phyloP scores from a whole-genome alignment of 2,888 invertebrate species.

The Platycheirus rosarum region DNA sequence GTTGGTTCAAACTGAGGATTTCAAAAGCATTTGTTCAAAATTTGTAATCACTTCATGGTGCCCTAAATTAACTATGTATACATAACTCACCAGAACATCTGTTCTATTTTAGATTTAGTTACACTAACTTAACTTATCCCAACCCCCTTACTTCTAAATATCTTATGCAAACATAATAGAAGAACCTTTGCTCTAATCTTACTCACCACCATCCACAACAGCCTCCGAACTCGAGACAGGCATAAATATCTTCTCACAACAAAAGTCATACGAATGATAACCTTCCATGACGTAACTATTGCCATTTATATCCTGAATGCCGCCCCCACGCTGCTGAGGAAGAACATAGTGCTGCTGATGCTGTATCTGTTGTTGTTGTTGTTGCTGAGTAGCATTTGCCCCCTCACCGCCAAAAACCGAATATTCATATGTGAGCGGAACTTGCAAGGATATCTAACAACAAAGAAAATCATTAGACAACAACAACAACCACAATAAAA shows the following conservation, averaged over 20 bases:
- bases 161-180: not conserved
- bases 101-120: too few species aligned
- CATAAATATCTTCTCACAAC: constrained; percentile 68
- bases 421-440: constrained; percentile 64
- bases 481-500: too few species aligned
- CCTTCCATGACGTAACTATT: constrained; percentile 70
- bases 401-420: constrained; percentile 56
- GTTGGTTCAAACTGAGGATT: too few species aligned
- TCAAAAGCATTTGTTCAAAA: too few species aligned
- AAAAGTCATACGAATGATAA: constrained; percentile 69
- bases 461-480: too few species aligned
- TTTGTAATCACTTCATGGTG: too few species aligned
- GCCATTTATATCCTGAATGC: constrained; percentile 65
- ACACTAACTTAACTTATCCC: too few species aligned
- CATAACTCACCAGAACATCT: too few species aligned
- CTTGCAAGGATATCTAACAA: constrained; percentile 67
- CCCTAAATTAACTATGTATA: too few species aligned
- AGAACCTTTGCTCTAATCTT: not conserved
- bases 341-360: constrained; percentile 15
- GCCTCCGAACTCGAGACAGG: constrained; percentile 44
- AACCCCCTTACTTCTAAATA: too few species aligned
- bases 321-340: constrained; percentile 16
- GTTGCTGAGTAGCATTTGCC: constrained; percentile 36
- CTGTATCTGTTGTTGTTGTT: constrained; percentile 28
- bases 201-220: constrained; percentile 47